Base-by-base conservation (phyloP, 1,140 invertebrate genomes). In the Apocrypta bakeri region DNA sequence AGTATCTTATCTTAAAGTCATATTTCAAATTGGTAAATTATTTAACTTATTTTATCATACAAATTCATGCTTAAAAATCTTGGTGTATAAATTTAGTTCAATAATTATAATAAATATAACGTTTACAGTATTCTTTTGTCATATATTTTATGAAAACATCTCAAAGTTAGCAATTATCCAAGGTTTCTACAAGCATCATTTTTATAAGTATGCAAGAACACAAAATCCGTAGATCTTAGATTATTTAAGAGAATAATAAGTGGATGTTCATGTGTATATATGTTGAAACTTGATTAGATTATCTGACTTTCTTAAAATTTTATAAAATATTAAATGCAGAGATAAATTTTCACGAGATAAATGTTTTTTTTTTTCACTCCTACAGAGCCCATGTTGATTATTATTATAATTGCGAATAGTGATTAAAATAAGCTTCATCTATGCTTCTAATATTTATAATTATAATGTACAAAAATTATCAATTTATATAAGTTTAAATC, bases 21-120 rank as follows among this genome's bases (percentile, higher is more conserved):
- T 42, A 8, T 68, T 82, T 82, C 12, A 24, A 31, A 75, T 21
- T 68, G n/a, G n/a, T n/a, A n/a, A n/a, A 31, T 75, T 82, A 73
- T 73, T 72, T 63, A 73, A 73, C 37, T 72, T 2, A 37, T 37
- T 37, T 37, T 37, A 37, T 37, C 9, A 37, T 37, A 9, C 33
- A 37, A 9, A 37, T n/a, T n/a, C n/a, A n/a, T n/a, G n/a, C n/a
- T n/a, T n/a, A n/a, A n/a, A n/a, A n/a, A n/a, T n/a, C n/a, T n/a
- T n/a, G n/a, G n/a, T n/a, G n/a, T n/a, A 29, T 2, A 27, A 66
- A 66, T 66, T 66, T 66, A 17, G 27, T 66, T 27, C 12, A 66
- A 56, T 56, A 6, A 17, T n/a, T n/a, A n/a, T n/a, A 56, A 56
- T 56, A 56, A 56, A 56, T 56, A n/a, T 56, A 21, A 56, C 0